A percentile compares a stretch with the other conserved stretches of the same genome.
Evolutionary conservation across 2,797 vertebrate genomes (phyloP).

Genomic region (Pogoniulus pusillus): DNA sequence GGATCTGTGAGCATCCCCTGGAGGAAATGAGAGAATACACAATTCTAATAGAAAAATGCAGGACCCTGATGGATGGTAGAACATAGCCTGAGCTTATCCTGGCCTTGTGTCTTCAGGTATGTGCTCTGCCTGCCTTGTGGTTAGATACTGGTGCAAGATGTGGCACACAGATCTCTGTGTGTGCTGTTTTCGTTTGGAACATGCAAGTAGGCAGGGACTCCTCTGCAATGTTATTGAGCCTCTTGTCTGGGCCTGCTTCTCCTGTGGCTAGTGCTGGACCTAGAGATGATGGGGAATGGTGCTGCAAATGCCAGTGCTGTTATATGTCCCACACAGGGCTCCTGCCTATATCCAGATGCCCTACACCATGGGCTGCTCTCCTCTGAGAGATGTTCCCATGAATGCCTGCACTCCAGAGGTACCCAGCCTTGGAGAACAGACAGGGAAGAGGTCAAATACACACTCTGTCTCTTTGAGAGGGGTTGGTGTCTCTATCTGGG

Average conservation of each 20-base stretch:
- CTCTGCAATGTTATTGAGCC: not conserved
- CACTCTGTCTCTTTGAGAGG: not conserved
- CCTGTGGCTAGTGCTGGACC: not conserved
- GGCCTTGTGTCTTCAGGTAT: not conserved
- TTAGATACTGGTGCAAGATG: not conserved
- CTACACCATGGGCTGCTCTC: not conserved
- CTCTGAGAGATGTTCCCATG: not conserved
- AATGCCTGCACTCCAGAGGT: not conserved
- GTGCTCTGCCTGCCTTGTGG: not conserved
- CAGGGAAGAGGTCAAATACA: not conserved
- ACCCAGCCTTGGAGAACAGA: not conserved
- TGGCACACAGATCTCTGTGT: not conserved
- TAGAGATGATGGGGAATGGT: not conserved
- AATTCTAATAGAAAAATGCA: not conserved
- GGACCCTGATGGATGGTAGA: not conserved
- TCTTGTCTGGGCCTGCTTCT: not conserved
- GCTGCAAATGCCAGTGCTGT: not conserved
- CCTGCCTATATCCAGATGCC: accelerated
- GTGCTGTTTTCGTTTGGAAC: not conserved
- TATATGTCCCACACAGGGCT: not conserved
- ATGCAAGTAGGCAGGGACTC: not conserved
- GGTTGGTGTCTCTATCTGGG: not conserved
- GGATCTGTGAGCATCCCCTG: not conserved
- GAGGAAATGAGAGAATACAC: not conserved
- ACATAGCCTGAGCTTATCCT: not conserved